A percentile compares a stretch with the other conserved stretches of the same genome.
Conservation (phyloP, 2,888 invertebrate species). For the Aethes cnicana region DNA sequence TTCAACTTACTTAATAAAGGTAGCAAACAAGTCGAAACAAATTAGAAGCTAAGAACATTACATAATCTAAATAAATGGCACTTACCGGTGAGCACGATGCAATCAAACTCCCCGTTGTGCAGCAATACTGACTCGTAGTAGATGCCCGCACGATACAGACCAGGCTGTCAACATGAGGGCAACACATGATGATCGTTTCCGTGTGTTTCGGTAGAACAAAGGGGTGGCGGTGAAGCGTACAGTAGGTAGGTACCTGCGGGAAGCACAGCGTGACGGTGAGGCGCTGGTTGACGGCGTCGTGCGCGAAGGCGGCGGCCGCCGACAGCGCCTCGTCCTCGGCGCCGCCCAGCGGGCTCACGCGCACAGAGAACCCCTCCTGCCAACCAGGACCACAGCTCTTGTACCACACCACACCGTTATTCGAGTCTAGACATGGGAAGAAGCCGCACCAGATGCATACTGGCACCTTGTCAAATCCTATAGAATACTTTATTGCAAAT, state of each 20-base stretch:
- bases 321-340: constrained; percentile 72
- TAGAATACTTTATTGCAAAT: too few species aligned
- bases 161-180: constrained; percentile 69
- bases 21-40: too few species aligned
- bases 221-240: not conserved
- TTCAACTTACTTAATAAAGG: too few species aligned
- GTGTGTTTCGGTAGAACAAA: not conserved
- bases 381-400: too few species aligned
- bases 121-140: constrained; percentile 88
- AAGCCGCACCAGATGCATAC: too few species aligned
- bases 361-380: constrained; percentile 77
- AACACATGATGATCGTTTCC: not conserved
- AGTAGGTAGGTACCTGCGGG: constrained; percentile 80
- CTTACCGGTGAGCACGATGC: constrained; percentile 94
- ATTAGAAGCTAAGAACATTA: too few species aligned
- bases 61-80: not conserved
- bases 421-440: too few species aligned
- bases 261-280: constrained; percentile 90
- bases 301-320: constrained; percentile 82
- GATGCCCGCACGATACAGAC: constrained; percentile 91
- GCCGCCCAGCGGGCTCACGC: constrained; percentile 81
- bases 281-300: constrained; percentile 88
- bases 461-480: too few species aligned
- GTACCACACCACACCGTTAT: too few species aligned
- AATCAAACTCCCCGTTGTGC: constrained; percentile 95